Base-by-base conservation (phyloP, 2,113 vertebrate genomes). In the Mionectes macconnelli region DNA sequence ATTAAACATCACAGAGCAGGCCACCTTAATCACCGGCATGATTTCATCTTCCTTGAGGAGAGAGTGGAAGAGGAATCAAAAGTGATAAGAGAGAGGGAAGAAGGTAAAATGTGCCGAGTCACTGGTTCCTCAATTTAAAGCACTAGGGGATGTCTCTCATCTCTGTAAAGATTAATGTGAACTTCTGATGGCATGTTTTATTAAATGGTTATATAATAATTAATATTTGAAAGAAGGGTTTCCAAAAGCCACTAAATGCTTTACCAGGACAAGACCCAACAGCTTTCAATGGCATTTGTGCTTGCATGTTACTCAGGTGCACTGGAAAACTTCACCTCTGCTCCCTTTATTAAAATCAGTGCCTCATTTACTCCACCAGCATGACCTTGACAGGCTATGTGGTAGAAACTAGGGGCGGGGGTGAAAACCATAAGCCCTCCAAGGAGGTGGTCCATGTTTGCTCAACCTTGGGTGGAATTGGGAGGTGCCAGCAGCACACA, bases 331-430 rank as follows among this genome's bases (percentile, higher is more conserved):
- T 73, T 85, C 91, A 85, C 92, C 92, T 91, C 62, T 91, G 82
- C 63, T 83, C 68, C 59, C 60, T 85, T 85, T 93, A 94, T 94
- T 95, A 69, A 94, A 96, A 96, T 93, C 76, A 89, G 45, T 39
- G 49, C 86, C 83, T 93, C 80, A 79, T 94, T 87, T 94, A 91
- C 60, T 85, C 56, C 69, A 55, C 40, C 74, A 81, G 60, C 39
- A 5, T 49, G 76, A 93, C 84, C 84, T 79, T 68, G 30, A 19
- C 49, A 83, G 68, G 67, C 84, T 86, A 22, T 0, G 0, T 31
- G 64, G 68, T 79, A 88, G 82, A 89, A 91, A 82, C 18, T 13
- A n/a, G 55, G 77, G 66, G 56, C 89, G 79, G 27, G 33, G 62
- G 68, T 93, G 76, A 96, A 90, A 92, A 64, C 44, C 11, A 39